Evolutionary conservation across 92 coral and sea anemone genomes (phyloP).

Genomic region (Epizoanthus fatuus): DNA sequence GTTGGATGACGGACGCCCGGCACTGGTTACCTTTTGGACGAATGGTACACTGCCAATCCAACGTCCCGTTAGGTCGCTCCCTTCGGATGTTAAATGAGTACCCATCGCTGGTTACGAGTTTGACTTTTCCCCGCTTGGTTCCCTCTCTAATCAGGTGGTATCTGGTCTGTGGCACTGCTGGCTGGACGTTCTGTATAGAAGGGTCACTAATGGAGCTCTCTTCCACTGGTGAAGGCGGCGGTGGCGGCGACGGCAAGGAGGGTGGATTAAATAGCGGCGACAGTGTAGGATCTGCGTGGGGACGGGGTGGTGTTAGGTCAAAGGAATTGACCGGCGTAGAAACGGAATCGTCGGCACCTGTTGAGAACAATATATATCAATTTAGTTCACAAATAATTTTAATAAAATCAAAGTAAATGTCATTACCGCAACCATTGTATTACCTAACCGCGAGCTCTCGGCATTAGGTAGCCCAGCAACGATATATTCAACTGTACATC

Average conservation of each 20-base stretch:
- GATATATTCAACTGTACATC: neutral
- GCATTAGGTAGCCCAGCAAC: neutral
- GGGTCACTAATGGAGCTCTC: neutral
- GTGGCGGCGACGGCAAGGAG: neutral
- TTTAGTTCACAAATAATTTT: neutral
- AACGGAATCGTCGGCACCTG: no score
- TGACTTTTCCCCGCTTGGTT: constrained; percentile 16
- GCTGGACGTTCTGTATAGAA: neutral
- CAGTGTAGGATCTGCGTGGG: no score
- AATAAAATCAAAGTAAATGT: neutral
- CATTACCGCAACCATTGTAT: neutral
- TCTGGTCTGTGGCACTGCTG: neutral
- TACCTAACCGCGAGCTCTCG: neutral
- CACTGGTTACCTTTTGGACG: constrained; percentile 28
- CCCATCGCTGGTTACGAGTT: constrained; percentile 18
- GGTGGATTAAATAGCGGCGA: no score
- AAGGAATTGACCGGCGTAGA: no score
- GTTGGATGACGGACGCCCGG: constrained; percentile 19
- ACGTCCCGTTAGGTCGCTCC: neutral
- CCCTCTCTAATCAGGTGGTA: constrained; percentile 3
- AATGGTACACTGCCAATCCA: constrained; percentile 40
- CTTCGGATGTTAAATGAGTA: constrained; percentile 15
- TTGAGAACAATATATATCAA: neutral
- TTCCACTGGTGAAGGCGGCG: neutral
- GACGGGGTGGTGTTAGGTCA: no score